Conservation (phyloP, 2,113 vertebrate genomes). For the Ptyas mucosa region DNA sequence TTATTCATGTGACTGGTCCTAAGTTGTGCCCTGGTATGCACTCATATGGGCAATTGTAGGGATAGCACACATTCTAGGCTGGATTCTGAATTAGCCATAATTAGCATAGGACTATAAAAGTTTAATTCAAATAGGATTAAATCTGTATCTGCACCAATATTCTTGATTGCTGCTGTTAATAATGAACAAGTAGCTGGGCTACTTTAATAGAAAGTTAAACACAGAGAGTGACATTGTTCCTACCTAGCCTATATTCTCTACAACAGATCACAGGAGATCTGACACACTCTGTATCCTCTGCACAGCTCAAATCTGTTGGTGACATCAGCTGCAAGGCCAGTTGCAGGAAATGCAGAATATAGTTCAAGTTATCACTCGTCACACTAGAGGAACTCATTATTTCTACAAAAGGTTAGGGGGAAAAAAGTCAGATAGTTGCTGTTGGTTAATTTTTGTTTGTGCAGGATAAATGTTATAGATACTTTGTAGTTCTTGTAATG, state of each 20-base stretch:
- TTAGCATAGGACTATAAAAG: background rate
- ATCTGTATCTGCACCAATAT: background rate
- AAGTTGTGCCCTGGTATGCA: background rate
- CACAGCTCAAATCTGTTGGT: background rate
- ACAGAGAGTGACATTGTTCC: background rate
- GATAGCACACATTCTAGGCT: background rate
- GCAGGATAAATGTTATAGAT: background rate
- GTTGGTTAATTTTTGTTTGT: background rate
- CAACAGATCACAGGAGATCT: background rate
- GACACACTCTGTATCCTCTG: background rate
- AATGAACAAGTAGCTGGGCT: background rate
- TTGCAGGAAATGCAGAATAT: constrained; percentile 38
- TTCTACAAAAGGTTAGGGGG: background rate
- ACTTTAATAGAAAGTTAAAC: background rate
- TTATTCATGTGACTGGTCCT: background rate
- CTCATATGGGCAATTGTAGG: background rate
- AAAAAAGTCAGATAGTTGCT: background rate
- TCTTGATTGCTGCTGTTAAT: background rate
- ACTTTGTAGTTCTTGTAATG: background rate
- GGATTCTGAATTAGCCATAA: background rate
- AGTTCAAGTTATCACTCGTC: background rate
- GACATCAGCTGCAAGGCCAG: background rate
- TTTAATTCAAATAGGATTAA: background rate
- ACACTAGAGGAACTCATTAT: background rate
- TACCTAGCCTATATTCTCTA: background rate